A percentile compares a stretch with the other conserved stretches of the same genome.
phyloP scores from a whole-genome alignment of 1,140 invertebrate species.

The Tetragnatha versicolor region DNA sequence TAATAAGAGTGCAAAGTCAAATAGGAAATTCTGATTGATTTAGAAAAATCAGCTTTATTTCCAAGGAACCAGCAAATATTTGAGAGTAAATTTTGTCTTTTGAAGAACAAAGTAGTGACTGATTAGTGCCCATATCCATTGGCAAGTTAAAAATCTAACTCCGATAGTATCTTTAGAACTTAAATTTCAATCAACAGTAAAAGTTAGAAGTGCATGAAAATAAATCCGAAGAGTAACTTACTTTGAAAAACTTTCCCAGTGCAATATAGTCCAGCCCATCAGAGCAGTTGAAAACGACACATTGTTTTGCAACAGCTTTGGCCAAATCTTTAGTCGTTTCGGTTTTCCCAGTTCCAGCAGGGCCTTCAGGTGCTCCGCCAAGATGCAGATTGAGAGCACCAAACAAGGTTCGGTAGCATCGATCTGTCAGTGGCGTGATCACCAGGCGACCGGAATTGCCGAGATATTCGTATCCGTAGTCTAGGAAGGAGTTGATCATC shows the following conservation, averaged over 20 bases:
- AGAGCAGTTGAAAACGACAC: conserved; percentile 96
- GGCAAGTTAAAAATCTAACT: too few species aligned
- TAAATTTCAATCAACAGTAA: too few species aligned
- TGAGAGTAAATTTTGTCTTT: too few species aligned
- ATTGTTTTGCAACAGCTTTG: conserved; percentile 95
- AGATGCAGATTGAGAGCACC: conserved; percentile 83
- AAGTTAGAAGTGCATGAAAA: too few species aligned
- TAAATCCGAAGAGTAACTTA: conserved; percentile 46
- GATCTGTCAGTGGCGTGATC: conserved; percentile 87
- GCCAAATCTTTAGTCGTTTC: conserved; percentile 96
- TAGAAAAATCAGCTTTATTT: too few species aligned
- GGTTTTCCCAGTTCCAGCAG: conserved; percentile 93
- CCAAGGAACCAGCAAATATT: too few species aligned
- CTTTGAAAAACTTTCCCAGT: conserved; percentile 95
- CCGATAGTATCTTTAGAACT: too few species aligned
- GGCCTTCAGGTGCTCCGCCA: conserved; percentile 88
- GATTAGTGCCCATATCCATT: too few species aligned
- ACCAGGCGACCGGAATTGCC: conserved; percentile 87
- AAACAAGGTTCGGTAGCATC: conserved; percentile 90
- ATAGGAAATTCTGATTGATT: too few species aligned
- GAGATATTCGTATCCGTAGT: conserved; percentile 94
- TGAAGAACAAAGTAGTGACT: too few species aligned
- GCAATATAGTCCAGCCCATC: conserved; percentile 89
- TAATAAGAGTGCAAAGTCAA: too few species aligned
- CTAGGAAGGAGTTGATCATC: conserved; percentile 91